phyloP scores from a whole-genome alignment of 2,113 vertebrate genomes.

The Prolemur simus region DNA sequence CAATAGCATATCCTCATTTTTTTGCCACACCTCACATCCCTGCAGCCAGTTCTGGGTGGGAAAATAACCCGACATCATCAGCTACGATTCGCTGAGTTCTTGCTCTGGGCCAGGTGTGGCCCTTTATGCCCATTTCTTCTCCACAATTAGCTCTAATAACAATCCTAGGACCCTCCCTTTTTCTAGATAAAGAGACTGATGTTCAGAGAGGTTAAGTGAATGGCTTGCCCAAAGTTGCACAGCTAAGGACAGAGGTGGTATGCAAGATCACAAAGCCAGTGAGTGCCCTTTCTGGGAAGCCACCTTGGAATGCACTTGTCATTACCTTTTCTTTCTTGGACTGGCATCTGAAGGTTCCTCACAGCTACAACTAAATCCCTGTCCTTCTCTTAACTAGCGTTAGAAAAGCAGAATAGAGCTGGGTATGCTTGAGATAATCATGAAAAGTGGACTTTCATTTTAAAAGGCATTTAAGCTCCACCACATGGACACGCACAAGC shows the following conservation, averaged over 20 bases:
- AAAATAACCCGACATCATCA: not conserved
- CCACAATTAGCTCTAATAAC: not conserved
- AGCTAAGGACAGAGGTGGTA: not conserved
- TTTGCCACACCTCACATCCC: not conserved
- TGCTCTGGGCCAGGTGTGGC: not conserved
- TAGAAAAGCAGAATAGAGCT: not conserved
- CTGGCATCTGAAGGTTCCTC: not conserved
- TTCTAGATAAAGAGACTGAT: not conserved
- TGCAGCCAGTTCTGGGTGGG: not conserved
- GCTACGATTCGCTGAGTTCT: not conserved
- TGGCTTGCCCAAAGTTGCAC: not conserved
- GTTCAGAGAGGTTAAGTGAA: not conserved
- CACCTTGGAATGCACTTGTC: not conserved
- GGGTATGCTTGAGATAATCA: constrained; percentile 20
- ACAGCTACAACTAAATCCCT: not conserved
- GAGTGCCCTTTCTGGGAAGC: not conserved
- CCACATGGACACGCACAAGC: constrained; percentile 59
- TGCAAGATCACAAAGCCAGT: not conserved
- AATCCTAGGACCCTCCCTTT: not conserved
- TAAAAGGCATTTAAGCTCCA: constrained; percentile 59
- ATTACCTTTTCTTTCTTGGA: not conserved
- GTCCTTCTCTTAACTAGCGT: not conserved
- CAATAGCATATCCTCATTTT: not conserved
- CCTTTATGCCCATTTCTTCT: not conserved
- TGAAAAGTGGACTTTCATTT: constrained; percentile 72